Conservation (phyloP, 2,888 invertebrate species). For the Andrena marginata region DNA sequence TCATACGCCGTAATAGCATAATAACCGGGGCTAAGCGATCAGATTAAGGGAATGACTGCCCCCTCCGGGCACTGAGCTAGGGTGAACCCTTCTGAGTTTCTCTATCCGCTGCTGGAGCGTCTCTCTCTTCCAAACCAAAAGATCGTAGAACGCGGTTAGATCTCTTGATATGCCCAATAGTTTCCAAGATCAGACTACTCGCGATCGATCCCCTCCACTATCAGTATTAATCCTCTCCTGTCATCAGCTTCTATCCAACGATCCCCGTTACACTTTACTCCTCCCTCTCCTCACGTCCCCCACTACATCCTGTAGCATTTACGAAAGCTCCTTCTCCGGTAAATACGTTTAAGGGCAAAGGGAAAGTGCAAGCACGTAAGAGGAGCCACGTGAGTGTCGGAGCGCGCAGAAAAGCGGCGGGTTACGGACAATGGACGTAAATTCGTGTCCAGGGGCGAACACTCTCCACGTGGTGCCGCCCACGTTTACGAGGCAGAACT, state of each 20-base stretch:
- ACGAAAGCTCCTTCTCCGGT: too few species aligned
- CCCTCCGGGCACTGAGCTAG: slow-evolving; percentile 50
- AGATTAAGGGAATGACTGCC: slow-evolving; percentile 75
- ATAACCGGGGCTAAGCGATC: slow-evolving; percentile 77
- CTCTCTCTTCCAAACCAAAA: too few species aligned
- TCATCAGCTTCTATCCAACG: too few species aligned
- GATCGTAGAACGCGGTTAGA: too few species aligned
- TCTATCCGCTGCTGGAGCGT: background rate
- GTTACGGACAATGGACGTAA: slow-evolving; percentile 78
- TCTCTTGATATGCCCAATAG: too few species aligned
- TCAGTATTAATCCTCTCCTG: too few species aligned
- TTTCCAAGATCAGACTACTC: too few species aligned
- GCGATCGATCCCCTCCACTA: too few species aligned
- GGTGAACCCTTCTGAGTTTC: slow-evolving; percentile 51
- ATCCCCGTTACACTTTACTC: too few species aligned
- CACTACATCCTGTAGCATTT: too few species aligned
- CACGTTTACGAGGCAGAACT: slow-evolving; percentile 74
- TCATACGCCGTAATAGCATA: slow-evolving; percentile 80
- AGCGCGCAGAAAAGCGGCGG: slow-evolving; percentile 72
- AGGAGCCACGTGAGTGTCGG: slow-evolving; percentile 35
- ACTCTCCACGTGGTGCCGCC: slow-evolving; percentile 72
- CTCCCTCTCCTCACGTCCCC: too few species aligned
- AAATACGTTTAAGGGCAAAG: too few species aligned
- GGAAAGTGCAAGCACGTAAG: slow-evolving; percentile 6
- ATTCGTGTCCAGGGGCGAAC: slow-evolving; percentile 73